Conservation (phyloP, 2,888 invertebrate species). For the Antheraea assamensis region DNA sequence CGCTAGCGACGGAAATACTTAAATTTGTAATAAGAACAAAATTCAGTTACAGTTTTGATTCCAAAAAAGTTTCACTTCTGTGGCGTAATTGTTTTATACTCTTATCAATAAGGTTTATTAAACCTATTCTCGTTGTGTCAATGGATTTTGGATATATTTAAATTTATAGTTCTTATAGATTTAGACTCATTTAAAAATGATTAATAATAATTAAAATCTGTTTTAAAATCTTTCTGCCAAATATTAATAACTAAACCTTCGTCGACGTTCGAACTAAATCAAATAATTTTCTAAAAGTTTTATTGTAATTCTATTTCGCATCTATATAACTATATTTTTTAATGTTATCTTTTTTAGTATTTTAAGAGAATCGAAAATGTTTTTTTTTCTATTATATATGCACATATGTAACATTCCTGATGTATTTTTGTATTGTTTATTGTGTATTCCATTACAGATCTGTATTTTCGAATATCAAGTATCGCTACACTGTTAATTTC, state of each 20-base stretch:
- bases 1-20: too few species aligned
- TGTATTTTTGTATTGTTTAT: conserved; percentile 8
- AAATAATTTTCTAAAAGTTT: neutral
- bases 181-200: neutral
- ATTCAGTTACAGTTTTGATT: too few species aligned
- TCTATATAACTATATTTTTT: conserved; percentile 1
- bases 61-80: too few species aligned
- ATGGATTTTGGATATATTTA: neutral
- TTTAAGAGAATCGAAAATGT: neutral
- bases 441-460: neutral
- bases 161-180: neutral
- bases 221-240: neutral
- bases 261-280: neutral
- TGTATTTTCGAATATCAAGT: neutral
- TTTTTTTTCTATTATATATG: conserved; percentile 3
- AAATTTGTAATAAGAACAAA: too few species aligned
- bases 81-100: too few species aligned
- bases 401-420: conserved; percentile 4
- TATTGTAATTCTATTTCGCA: neutral
- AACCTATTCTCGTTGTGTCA: neutral
- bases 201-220: neutral
- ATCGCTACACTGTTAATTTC: neutral
- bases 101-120: neutral
- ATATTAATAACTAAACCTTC: conserved; percentile 2
- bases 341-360: conserved; percentile 1